Conservation (phyloP, 2,888 invertebrate species). For the Automeris io region DNA sequence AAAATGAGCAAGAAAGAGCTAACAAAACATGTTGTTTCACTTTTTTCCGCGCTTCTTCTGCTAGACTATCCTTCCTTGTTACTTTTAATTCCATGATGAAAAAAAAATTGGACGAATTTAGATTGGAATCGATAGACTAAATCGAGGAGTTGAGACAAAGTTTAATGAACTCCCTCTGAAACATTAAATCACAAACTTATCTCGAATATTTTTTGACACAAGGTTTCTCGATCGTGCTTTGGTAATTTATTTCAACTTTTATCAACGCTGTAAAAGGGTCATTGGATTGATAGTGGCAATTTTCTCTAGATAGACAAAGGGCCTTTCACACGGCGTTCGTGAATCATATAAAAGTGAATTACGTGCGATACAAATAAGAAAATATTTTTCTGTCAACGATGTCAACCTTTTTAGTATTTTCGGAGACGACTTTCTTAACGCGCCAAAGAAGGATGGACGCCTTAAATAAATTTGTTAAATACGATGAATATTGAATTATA, state of each 20-base stretch:
- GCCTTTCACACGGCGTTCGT: background rate
- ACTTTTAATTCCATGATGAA: too few species aligned
- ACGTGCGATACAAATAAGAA: conserved; percentile 4
- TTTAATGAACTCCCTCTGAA: conserved; percentile 47
- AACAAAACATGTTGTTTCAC: too few species aligned
- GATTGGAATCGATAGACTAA: conserved; percentile 46
- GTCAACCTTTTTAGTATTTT: conserved; percentile 7
- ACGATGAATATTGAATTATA: too few species aligned
- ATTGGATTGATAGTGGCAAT: background rate
- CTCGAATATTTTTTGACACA: conserved; percentile 3
- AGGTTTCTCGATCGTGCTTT: conserved; percentile 5
- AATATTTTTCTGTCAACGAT: conserved; percentile 6
- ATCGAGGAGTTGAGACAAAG: conserved; percentile 44
- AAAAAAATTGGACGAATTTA: conserved; percentile 48
- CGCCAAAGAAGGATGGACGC: background rate
- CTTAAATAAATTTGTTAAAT: background rate
- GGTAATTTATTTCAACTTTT: conserved; percentile 8
- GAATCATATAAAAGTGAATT: conserved; percentile 6
- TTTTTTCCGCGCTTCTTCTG: too few species aligned
- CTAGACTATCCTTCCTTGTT: too few species aligned
- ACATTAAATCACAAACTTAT: conserved; percentile 15
- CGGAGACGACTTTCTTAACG: conserved; percentile 3
- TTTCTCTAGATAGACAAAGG: background rate
- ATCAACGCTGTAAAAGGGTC: background rate
- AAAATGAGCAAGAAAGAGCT: too few species aligned